Evolutionary conservation across 1,140 invertebrate species (phyloP).

Genomic region (Bombus pyrosoma): DNA sequence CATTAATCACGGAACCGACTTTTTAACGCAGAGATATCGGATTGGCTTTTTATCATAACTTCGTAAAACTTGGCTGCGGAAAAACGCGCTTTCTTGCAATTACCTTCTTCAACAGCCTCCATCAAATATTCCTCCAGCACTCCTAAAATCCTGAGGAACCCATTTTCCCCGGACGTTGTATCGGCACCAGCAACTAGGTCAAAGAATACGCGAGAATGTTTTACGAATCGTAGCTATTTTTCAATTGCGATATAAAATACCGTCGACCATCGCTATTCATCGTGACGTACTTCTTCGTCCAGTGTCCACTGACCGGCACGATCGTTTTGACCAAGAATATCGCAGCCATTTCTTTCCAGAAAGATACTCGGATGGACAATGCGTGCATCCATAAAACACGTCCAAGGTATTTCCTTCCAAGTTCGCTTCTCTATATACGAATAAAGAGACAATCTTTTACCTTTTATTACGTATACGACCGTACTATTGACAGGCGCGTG

Average conservation of each 20-base stretch:
- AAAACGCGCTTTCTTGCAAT: constrained; percentile 16
- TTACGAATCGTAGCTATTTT: constrained; percentile 61
- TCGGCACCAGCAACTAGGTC: constrained; percentile 45
- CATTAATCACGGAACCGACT: background rate
- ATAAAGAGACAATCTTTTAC: background rate
- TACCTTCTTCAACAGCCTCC: constrained; percentile 2
- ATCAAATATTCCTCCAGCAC: constrained; percentile 34
- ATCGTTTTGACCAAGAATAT: constrained; percentile 51
- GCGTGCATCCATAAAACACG: background rate
- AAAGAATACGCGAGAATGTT: constrained; percentile 54
- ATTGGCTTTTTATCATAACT: background rate
- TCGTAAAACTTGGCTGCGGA: background rate
- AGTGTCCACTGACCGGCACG: constrained; percentile 20
- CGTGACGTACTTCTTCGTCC: constrained; percentile 4
- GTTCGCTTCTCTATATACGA: no score
- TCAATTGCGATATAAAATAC: constrained; percentile 59
- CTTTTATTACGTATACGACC: background rate
- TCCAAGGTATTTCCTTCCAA: background rate
- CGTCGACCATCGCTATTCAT: background rate
- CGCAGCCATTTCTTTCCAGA: background rate
- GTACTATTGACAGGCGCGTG: no score
- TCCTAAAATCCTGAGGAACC: constrained; percentile 33
- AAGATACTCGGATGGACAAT: background rate
- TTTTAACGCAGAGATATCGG: background rate
- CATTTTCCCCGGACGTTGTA: constrained; percentile 41